Evolutionary conservation across 2,113 vertebrate species (phyloP).

Genomic region (Phoenicopterus ruber): DNA sequence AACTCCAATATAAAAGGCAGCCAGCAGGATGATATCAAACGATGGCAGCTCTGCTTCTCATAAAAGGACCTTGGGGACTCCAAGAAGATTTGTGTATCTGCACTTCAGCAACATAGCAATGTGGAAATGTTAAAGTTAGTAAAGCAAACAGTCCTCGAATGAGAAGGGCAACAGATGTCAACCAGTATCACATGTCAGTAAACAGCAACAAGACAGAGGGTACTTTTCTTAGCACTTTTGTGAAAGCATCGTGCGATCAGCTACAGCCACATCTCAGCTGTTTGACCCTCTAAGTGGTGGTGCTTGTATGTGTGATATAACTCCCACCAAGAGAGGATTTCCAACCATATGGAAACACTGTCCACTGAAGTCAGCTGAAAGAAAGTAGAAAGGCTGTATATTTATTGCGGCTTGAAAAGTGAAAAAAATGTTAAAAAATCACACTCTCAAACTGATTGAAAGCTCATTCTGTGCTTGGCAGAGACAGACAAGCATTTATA

Average conservation of each 20-base stretch:
- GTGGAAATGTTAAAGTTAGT: constrained; percentile 69
- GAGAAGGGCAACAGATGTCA: constrained; percentile 76
- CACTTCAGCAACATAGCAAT: constrained; percentile 48
- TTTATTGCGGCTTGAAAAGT: constrained; percentile 15
- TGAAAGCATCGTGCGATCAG: constrained; percentile 19
- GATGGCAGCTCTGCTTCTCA: constrained; percentile 29
- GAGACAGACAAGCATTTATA: constrained; percentile 39
- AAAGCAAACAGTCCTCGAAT: constrained; percentile 63
- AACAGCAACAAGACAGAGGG: constrained; percentile 59
- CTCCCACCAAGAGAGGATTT: background rate
- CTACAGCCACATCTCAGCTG: constrained; percentile 28
- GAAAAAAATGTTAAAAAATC: background rate
- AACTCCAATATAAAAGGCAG: background rate
- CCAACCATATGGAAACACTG: background rate
- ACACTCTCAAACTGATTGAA: constrained; percentile 2
- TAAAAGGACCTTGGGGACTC: constrained; percentile 48
- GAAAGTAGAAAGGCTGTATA: constrained; percentile 3
- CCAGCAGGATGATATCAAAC: constrained; percentile 35
- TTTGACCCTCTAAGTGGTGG: background rate
- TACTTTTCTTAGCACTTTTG: constrained; percentile 58
- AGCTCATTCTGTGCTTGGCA: constrained; percentile 41
- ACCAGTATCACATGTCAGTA: constrained; percentile 68
- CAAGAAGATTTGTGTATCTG: constrained; percentile 51
- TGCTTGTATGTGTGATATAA: background rate
- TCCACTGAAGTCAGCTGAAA: constrained; percentile 5